Percentiles rank a stretch among this genome's conserved stretches.
Conservation (phyloP, 2,113 vertebrate genomes). For the Epinephelus moara region DNA sequence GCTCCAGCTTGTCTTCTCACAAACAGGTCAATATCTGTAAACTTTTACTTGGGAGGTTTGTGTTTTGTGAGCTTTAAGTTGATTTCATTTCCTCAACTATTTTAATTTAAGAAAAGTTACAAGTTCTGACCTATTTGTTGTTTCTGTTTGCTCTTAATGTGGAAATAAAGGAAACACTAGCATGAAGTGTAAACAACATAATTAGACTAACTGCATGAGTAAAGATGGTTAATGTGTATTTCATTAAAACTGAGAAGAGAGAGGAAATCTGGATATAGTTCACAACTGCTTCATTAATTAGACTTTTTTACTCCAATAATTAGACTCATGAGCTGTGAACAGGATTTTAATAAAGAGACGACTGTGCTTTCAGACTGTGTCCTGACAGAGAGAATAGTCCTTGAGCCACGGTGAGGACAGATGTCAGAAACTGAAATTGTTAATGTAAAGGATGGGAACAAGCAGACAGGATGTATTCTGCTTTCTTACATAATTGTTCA, state of each 20-base stretch:
- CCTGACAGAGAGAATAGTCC: too few relatives aligned
- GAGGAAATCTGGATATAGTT: neutral
- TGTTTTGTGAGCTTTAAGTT: neutral
- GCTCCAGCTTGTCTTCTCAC: neutral
- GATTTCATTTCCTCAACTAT: neutral
- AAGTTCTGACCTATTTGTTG: neutral
- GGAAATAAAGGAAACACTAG: neutral
- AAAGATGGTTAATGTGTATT: neutral
- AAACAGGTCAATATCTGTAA: neutral
- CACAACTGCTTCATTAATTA: neutral
- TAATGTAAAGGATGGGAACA: too few relatives aligned
- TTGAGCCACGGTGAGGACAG: too few relatives aligned
- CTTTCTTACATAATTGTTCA: too few relatives aligned
- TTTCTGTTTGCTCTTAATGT: neutral
- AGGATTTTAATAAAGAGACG: conserved; percentile 42
- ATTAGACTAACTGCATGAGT: neutral
- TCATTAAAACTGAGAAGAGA: neutral
- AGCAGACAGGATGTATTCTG: too few relatives aligned
- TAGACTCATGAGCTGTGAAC: conserved; percentile 20
- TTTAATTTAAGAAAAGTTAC: neutral
- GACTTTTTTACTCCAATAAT: neutral
- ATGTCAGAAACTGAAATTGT: too few relatives aligned
- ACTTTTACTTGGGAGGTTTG: neutral
- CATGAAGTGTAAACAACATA: neutral
- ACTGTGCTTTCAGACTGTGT: conserved; percentile 13